Base-by-base conservation (phyloP, 2,797 vertebrate species). In the Kryptopterus vitreolus region DNA sequence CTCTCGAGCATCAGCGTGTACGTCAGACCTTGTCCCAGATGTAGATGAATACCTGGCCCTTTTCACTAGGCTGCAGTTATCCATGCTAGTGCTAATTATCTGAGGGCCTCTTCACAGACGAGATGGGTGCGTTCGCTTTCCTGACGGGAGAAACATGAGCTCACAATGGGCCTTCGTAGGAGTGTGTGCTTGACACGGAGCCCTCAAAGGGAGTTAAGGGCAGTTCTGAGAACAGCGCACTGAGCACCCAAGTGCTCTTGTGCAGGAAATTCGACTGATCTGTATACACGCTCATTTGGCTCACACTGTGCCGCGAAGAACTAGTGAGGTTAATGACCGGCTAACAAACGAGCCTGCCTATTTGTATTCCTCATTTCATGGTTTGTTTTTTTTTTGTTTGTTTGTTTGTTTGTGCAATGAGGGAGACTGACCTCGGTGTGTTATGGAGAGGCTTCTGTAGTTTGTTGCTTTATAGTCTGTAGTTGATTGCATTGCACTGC, bases 51-150 rank as follows among this genome's bases (percentile, higher is more conserved):
- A 50, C 71, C 50, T 24, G 57, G 57, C 24, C 55, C 65, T 84
- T 78, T 82, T 76, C 63, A 48, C 57, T 55, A 18, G 38, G 61
- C 48, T 86, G 50, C 22, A 75, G 72, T 62, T 81, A 81, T 33
- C 61, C 74, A 46, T 77, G 50, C 70, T 76, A 61, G 62, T 68
- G 80, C 80, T 86, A 86, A 87, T 89, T 86, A 87, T 79, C 12
- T 63, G 78, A 74, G 77, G 80, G 83, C 87, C 78, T 85, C 85
- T 89, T 85, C 61, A 88, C 77, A 75, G 58, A 77, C 77, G 63
- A 83, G 70, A 6, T 2, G 72, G 57, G 69, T 79, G 72, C 76
- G 55, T 74, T 81, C 46, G 24, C 50, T 4, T 31, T 82, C 78
- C 85, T 78, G 76, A 68, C 66, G 6, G 72, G n/a, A 84, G 59